A percentile compares a stretch with the other conserved stretches of the same genome.
Evolutionary conservation across 1,140 invertebrate species (phyloP).

Genomic region (Drosophila trapezifrons): DNA sequence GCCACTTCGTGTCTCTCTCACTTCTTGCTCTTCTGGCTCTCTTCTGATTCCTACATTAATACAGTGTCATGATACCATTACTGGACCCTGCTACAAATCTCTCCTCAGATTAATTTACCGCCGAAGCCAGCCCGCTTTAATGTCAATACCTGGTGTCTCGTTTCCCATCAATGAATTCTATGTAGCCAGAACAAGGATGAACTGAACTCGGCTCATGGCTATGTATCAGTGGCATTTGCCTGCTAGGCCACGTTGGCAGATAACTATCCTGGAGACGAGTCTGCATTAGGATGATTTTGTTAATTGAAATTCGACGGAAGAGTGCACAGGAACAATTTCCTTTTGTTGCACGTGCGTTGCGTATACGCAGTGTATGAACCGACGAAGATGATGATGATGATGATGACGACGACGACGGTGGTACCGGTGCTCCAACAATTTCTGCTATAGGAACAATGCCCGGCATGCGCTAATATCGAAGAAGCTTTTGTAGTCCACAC

Average conservation of each 20-base stretch:
- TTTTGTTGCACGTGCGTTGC: constrained; percentile 52
- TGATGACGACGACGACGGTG: neutral
- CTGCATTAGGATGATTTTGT: constrained; percentile 57
- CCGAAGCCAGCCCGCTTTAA: neutral
- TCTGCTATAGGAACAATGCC: constrained; percentile 17
- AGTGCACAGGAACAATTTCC: constrained; percentile 53
- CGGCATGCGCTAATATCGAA: constrained; percentile 49
- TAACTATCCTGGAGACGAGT: constrained; percentile 14
- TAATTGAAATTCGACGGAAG: constrained; percentile 67
- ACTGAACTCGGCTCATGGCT: constrained; percentile 8
- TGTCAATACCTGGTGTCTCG: neutral
- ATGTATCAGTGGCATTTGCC: constrained; percentile 31
- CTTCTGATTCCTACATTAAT: too few relatives aligned
- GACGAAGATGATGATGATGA: constrained; percentile 17
- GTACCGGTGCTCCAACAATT: constrained; percentile 4
- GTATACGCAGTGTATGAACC: constrained; percentile 53
- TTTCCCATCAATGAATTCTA: neutral
- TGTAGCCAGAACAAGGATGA: constrained; percentile 1
- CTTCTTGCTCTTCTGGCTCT: too few relatives aligned
- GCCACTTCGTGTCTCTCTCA: too few relatives aligned
- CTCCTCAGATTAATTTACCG: neutral
- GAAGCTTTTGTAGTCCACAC: constrained; percentile 47
- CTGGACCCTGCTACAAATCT: too few relatives aligned
- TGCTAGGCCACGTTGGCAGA: constrained; percentile 10
- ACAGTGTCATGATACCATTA: too few relatives aligned